Percentiles rank a stretch among this genome's conserved stretches.
These are phyloP conservation scores for Danionella cerebrum DNA, from an alignment of 2,113 vertebrate genomes.

Conservation along the genomic window DNA sequence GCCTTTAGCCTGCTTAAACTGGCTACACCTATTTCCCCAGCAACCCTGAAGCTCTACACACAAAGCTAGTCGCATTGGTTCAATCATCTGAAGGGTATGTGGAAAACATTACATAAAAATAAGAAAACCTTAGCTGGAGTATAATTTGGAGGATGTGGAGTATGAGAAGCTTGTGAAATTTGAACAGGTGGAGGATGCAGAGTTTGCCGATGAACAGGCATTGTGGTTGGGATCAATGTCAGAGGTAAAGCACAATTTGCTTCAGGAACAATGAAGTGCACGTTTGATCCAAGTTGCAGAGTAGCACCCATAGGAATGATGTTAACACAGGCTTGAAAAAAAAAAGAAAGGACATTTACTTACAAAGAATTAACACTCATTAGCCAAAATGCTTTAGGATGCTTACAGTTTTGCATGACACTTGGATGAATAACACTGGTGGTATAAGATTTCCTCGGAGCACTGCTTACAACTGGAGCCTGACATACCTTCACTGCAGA, in stretches of 20 bases:
- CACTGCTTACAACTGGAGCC: constrained; percentile 41
- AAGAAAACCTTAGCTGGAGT: constrained; percentile 36
- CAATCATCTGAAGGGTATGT: too few species aligned
- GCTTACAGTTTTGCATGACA: constrained; percentile 49
- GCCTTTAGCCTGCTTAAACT: too few species aligned
- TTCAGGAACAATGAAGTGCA: constrained; percentile 64
- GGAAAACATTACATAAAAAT: too few species aligned
- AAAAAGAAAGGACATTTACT: not conserved
- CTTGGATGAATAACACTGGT: constrained; percentile 18
- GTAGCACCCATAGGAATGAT: constrained; percentile 51
- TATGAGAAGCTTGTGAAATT: constrained; percentile 9
- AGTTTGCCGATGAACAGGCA: constrained; percentile 19
- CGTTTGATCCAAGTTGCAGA: constrained; percentile 52
- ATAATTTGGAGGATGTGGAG: constrained; percentile 22
- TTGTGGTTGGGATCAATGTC: constrained; percentile 20
- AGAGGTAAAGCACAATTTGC: constrained; percentile 46
- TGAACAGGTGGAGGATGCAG: constrained; percentile 28
- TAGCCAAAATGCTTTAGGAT: not conserved
- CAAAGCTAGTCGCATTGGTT: too few species aligned
- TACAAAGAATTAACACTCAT: not conserved
- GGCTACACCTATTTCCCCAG: too few species aligned
- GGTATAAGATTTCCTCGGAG: constrained; percentile 27
- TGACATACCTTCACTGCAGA: constrained; percentile 51
- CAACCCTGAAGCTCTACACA: too few species aligned
- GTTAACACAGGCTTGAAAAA: constrained; percentile 48